phyloP scores from a whole-genome alignment of 1,140 invertebrate species.

The Drosophila carrolli region DNA sequence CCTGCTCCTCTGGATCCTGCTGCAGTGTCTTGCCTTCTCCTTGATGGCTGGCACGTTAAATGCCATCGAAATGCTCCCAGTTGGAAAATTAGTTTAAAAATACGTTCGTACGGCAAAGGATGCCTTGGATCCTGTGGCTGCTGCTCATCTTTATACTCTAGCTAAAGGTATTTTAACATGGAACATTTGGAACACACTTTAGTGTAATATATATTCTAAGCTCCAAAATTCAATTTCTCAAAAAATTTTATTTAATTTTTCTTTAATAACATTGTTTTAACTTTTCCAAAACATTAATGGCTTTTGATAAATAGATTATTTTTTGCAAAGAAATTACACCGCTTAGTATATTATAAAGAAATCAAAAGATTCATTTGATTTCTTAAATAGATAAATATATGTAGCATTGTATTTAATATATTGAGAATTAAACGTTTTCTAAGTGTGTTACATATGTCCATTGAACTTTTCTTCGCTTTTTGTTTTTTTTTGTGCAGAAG shows the following conservation, averaged over 20 bases:
- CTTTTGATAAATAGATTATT: no score
- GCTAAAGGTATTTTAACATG: background rate
- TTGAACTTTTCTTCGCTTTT: background rate
- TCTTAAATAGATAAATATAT: no score
- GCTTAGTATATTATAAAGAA: no score
- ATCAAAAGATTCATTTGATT: no score
- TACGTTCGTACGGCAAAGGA: constrained; percentile 56
- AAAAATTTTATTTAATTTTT: background rate
- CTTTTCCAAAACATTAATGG: no score
- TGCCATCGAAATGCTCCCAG: constrained; percentile 74
- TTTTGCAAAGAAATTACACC: no score
- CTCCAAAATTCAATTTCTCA: no score
- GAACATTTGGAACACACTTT: no score
- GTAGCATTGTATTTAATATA: no score
- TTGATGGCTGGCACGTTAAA: constrained; percentile 60
- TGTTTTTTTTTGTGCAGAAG: constrained; percentile 35
- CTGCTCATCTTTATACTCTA: constrained; percentile 22
- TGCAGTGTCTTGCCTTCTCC: constrained; percentile 28
- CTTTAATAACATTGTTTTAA: background rate
- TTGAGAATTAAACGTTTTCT: background rate
- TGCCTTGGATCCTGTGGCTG: constrained; percentile 6
- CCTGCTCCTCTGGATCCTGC: constrained; percentile 25
- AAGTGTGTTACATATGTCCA: background rate
- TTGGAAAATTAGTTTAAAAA: constrained; percentile 83
- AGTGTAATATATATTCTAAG: no score